Conservation (phyloP, 2,113 vertebrate species). For the Oreochromis niloticus region DNA sequence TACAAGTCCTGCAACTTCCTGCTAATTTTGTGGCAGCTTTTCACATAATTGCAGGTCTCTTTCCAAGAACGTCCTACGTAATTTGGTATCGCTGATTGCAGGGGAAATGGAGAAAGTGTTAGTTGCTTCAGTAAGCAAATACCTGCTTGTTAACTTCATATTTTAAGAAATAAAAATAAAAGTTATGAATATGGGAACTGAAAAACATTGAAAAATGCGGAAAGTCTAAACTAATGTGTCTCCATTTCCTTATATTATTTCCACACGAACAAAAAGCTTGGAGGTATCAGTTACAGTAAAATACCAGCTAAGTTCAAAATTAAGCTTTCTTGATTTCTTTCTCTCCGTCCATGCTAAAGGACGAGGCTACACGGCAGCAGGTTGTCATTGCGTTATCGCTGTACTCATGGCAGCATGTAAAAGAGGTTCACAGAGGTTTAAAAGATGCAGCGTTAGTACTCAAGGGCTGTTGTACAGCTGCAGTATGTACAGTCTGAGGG, state of each 20-base stretch:
- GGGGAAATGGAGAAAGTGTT: neutral
- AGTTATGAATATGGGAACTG: neutral
- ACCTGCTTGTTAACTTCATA: neutral
- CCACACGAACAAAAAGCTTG: neutral
- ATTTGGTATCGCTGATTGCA: neutral
- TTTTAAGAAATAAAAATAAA: neutral
- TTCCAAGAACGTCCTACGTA: neutral
- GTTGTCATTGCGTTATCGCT: too few relatives aligned
- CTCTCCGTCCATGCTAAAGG: neutral
- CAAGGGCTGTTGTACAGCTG: neutral
- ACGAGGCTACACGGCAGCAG: neutral
- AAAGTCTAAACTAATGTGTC: neutral
- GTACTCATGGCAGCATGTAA: neutral
- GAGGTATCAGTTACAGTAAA: neutral
- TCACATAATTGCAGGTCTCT: neutral
- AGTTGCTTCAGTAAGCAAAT: neutral
- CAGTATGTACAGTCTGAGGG: neutral
- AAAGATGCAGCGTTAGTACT: neutral
- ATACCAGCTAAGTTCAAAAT: neutral
- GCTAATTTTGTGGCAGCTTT: neutral
- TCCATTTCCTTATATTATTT: neutral
- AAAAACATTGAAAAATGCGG: neutral
- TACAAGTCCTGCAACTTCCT: neutral
- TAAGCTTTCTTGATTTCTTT: neutral
- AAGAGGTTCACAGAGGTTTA: neutral